phyloP scores from a whole-genome alignment of 2,888 invertebrate genomes.

The Agrochola litura region DNA sequence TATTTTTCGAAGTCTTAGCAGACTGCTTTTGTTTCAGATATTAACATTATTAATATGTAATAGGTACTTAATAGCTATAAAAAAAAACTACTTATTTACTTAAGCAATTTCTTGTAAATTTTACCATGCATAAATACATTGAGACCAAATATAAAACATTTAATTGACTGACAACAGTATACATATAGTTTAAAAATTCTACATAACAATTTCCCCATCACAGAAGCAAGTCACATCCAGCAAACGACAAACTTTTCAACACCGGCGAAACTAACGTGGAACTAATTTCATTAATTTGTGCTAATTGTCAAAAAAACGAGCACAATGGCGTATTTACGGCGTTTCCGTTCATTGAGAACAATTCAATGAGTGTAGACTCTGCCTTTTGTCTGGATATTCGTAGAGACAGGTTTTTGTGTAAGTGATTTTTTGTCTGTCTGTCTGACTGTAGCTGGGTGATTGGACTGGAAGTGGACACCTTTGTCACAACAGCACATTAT shows the following conservation, averaged over 20 bases:
- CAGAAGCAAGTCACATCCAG: constrained; percentile 14
- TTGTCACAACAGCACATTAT: not conserved
- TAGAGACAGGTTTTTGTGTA: constrained; percentile 29
- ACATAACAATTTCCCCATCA: not conserved
- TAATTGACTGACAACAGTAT: not conserved
- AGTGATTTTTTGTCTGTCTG: constrained; percentile 12
- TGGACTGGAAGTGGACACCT: not conserved
- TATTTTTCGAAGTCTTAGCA: not conserved
- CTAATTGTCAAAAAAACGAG: constrained; percentile 69
- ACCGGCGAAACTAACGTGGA: constrained; percentile 45
- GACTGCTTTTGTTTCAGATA: not conserved
- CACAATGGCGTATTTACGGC: constrained; percentile 65
- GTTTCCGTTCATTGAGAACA: constrained; percentile 64
- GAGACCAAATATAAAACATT: not conserved
- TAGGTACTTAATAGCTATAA: not conserved
- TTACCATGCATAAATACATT: not conserved
- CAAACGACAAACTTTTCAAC: constrained; percentile 14
- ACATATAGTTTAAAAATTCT: not conserved
- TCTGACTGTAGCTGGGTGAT: not conserved
- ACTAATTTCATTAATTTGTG: constrained; percentile 64
- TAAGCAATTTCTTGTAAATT: not conserved
- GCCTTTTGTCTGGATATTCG: constrained; percentile 37
- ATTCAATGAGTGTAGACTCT: constrained; percentile 43
- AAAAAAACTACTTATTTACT: no score
- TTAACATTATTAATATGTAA: no score